phyloP scores from a whole-genome alignment of 2,888 invertebrate genomes.

The Apodemia mormo region DNA sequence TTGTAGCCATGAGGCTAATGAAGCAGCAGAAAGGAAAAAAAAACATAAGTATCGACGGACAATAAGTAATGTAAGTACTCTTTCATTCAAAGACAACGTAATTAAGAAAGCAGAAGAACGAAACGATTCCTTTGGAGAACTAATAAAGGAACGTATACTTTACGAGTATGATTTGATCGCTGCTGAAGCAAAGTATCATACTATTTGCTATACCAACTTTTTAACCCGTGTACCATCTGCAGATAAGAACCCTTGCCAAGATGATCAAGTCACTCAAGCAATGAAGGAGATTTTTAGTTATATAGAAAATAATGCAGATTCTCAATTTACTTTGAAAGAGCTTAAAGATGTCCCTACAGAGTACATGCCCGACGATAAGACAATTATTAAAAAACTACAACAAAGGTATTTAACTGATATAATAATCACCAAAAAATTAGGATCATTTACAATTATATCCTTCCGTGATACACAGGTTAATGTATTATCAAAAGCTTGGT shows the following conservation, averaged over 20 bases:
- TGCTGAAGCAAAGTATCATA: conserved; percentile 51
- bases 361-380: conserved; percentile 49
- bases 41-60: conserved; percentile 43
- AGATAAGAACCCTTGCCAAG: conserved; percentile 45
- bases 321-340: conserved; percentile 53
- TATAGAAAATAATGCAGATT: conserved; percentile 53
- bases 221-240: conserved; percentile 45
- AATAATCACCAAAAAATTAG: conserved; percentile 43
- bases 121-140: background rate
- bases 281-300: conserved; percentile 52
- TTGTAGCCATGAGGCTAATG: conserved; percentile 51
- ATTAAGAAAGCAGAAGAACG: conserved; percentile 15
- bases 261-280: conserved; percentile 51
- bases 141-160: conserved; percentile 36
- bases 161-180: conserved; percentile 45
- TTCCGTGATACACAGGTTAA: conserved; percentile 48
- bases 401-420: conserved; percentile 46
- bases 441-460: conserved; percentile 49
- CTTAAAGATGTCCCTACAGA: conserved; percentile 47
- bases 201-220: conserved; percentile 50
- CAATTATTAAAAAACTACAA: conserved; percentile 46
- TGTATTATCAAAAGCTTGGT: conserved; percentile 50
- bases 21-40: conserved; percentile 47
- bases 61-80: conserved; percentile 47
- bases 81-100: conserved; percentile 27